phyloP scores from a whole-genome alignment of 1,140 invertebrate genomes.

The Zaprionus taronus region DNA sequence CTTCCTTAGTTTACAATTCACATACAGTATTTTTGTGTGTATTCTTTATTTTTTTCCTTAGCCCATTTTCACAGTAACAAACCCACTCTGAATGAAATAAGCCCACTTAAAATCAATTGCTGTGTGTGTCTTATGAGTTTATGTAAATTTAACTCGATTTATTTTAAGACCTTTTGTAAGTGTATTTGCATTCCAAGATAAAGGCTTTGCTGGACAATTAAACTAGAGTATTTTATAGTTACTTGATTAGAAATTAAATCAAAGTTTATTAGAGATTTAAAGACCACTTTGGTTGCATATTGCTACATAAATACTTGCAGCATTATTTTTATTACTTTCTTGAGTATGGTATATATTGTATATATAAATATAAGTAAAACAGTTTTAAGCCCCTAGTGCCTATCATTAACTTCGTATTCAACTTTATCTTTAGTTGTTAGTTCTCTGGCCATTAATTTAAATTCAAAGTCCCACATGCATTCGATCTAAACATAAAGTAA shows the following conservation, averaged over 20 bases:
- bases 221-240: not conserved
- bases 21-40: not conserved
- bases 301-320: no score
- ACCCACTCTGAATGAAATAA: not conserved
- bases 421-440: no score
- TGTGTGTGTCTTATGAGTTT: not conserved
- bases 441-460: not conserved
- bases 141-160: not conserved
- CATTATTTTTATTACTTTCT: no score
- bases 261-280: no score
- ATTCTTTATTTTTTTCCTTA: not conserved
- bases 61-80: not conserved
- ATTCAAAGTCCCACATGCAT: not conserved
- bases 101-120: constrained; percentile 1
- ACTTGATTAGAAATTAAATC: no score
- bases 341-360: no score
- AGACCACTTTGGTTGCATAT: no score
- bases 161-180: not conserved
- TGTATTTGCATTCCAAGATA: not conserved
- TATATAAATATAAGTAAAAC: no score
- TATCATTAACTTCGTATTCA: no score
- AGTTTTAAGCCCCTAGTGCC: no score
- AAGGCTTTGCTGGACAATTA: not conserved
- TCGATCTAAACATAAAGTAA: no score
- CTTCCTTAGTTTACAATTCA: no score